Evolutionary conservation across 2,113 vertebrate species (phyloP).

Genomic region (Thymallus thymallus): DNA sequence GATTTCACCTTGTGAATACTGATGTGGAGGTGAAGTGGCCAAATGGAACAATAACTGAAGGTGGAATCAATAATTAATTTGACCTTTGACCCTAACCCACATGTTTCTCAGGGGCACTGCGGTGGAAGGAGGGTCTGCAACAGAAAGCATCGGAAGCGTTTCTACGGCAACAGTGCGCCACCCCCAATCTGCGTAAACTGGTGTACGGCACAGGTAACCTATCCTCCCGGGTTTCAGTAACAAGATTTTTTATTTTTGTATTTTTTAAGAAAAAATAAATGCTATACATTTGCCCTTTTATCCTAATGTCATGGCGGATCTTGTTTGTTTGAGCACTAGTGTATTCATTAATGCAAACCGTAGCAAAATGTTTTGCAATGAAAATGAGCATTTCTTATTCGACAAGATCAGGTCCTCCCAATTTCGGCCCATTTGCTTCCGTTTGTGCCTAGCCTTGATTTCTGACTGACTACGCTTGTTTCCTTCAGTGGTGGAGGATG

Average conservation of each 20-base stretch:
- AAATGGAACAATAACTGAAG: not conserved
- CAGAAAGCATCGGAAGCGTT: slow-evolving; percentile 87
- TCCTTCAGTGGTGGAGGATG: slow-evolving; percentile 69
- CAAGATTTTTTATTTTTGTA: too few species aligned
- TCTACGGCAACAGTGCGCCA: slow-evolving; percentile 81
- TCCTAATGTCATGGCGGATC: too few species aligned
- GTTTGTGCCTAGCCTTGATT: not conserved
- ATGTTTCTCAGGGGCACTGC: slow-evolving; percentile 79
- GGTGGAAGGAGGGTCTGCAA: slow-evolving; percentile 90
- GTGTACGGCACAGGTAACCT: slow-evolving; percentile 87
- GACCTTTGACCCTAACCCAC: not conserved
- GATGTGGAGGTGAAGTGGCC: not conserved
- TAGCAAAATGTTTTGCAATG: too few species aligned
- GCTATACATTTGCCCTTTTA: too few species aligned
- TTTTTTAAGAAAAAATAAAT: too few species aligned
- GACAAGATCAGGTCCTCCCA: too few species aligned
- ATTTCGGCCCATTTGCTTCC: too few species aligned
- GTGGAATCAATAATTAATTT: too few species aligned
- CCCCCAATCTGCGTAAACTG: slow-evolving; percentile 88
- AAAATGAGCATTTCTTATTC: too few species aligned
- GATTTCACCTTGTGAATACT: not conserved
- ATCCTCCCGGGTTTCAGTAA: not conserved
- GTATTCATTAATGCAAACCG: too few species aligned
- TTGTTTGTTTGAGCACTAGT: too few species aligned
- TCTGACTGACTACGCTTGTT: not conserved